Evolutionary conservation across 2,888 invertebrate genomes (phyloP), one percentile per base, ranked within the genome.

Genomic region (Dicranocentrus wangi): DNA sequence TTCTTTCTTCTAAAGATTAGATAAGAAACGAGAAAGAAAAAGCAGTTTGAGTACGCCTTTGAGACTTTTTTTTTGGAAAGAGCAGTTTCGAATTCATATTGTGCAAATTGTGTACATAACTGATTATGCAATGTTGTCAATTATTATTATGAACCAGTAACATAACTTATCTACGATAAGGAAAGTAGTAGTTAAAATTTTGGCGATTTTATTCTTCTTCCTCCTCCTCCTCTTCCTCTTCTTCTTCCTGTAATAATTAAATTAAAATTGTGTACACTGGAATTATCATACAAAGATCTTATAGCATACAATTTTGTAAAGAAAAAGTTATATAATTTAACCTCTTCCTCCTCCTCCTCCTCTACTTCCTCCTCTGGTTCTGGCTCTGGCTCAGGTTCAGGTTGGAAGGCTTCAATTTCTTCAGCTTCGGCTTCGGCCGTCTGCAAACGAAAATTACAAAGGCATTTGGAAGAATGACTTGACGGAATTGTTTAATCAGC

Each of bases 191-290:
- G 69, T 75, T 81, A 70, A 68, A 63, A 73, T 72, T 82, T 78
- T 82, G 68, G 60, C 61, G 47, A 42, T 77, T 63, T 72, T 82
- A 72, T 73, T 82, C 82, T 61, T 82, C 82, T 51, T 83, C 83
- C 51, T 83, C 81, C 43, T 83, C 82, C 55, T 81, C 81, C 27
- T 79, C 71, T 55, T 73, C 66, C 8, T 66, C 81, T 25, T 83
- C 83, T 70, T 83, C 81, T 32, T 82, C 82, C 66, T 81, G 47
- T n/a, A n/a, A n/a, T n/a, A n/a, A n/a, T n/a, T n/a, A n/a, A n/a
- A n/a, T n/a, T n/a, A n/a, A n/a, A n/a, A n/a, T n/a, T n/a, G n/a
- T n/a, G n/a, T n/a, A n/a, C n/a, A n/a, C n/a, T n/a, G n/a, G n/a
- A n/a, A n/a, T n/a, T n/a, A n/a, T n/a, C n/a, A n/a, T n/a, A n/a